Evolutionary conservation across 2,888 invertebrate genomes (phyloP), one percentile per base, ranked within the genome.

Genomic region (Aspidapion aeneum): DNA sequence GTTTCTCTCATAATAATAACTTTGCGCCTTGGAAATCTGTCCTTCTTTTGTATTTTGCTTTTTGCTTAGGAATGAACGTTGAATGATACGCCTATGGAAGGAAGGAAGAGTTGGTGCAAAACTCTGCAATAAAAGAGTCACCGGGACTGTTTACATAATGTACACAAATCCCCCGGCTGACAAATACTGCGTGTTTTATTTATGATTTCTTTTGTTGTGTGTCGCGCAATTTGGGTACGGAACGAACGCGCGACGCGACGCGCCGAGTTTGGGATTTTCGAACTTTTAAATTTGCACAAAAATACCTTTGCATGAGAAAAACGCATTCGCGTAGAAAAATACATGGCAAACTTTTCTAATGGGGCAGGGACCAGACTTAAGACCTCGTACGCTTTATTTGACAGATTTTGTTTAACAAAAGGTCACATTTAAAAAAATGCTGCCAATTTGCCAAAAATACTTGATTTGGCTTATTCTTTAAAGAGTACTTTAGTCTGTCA

Each of bases 171-270:
- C 62, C 35, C 66, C 63, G 62, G 22, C 68, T 66, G 68, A 70
- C 72, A 71, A 70, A 70, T 68, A 63, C 70, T 66, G 35, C n/a
- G n/a, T 35, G 68, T 66, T 72, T 71, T 71, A 71, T 72, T 72
- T 72, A 71, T 70, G 70, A 71, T 69, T 71, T 62, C 68, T 68
- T 69, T 68, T 68, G 69, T 67, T 65, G 63, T 67, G 62, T 61
- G 64, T 63, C 66, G n/a, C n/a, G 66, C 66, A 66, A 66, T 66
- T 66, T 66, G 48, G 52, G 51, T 3, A 35, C 12, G 12, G 12
- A 35, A n/a, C n/a, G n/a, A n/a, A n/a, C n/a, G n/a, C n/a, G n/a
- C n/a, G n/a, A n/a, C n/a, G n/a, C n/a, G n/a, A 12, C 35, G 12
- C 35, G 56, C 55, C 20, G 61, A 62, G 66, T 66, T 66, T 66